phyloP scores from a whole-genome alignment of 2,888 invertebrate genomes.

The Agapostemon virescens region DNA sequence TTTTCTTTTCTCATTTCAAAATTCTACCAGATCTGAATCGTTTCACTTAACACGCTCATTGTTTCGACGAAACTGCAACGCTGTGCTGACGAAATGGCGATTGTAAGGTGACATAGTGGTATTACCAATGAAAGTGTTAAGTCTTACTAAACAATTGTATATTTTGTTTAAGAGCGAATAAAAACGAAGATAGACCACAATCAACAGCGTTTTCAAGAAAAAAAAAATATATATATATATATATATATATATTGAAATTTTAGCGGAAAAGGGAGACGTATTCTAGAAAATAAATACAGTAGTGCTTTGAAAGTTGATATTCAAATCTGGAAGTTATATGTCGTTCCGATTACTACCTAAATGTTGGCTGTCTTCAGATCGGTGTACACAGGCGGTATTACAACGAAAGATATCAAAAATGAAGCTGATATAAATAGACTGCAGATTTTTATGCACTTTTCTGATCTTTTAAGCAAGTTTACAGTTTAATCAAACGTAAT shows the following conservation, averaged over 20 bases:
- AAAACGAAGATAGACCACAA: background rate
- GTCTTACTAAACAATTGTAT: constrained; percentile 4
- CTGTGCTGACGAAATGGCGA: background rate
- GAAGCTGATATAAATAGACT: too few species aligned
- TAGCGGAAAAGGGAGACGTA: background rate
- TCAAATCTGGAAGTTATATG: background rate
- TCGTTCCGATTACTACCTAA: background rate
- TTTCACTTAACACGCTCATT: constrained; percentile 24
- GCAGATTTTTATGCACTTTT: too few species aligned
- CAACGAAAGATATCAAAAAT: too few species aligned
- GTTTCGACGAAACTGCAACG: background rate
- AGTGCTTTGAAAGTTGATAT: background rate
- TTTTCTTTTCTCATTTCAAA: constrained; percentile 10
- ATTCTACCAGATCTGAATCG: background rate
- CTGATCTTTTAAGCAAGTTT: too few species aligned
- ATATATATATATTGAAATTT: too few species aligned
- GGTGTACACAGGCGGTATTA: too few species aligned
- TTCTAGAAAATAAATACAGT: background rate
- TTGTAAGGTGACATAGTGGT: background rate
- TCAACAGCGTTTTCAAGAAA: constrained; percentile 7
- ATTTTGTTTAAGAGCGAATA: constrained; percentile 1
- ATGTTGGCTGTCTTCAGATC: too few species aligned
- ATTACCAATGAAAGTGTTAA: constrained; percentile 24
- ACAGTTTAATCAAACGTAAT: too few species aligned
- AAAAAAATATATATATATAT: too few species aligned